Evolutionary conservation across 1,140 invertebrate species (phyloP), one percentile per base, ranked within the genome.

Genomic region (Megalopta genalis): DNA sequence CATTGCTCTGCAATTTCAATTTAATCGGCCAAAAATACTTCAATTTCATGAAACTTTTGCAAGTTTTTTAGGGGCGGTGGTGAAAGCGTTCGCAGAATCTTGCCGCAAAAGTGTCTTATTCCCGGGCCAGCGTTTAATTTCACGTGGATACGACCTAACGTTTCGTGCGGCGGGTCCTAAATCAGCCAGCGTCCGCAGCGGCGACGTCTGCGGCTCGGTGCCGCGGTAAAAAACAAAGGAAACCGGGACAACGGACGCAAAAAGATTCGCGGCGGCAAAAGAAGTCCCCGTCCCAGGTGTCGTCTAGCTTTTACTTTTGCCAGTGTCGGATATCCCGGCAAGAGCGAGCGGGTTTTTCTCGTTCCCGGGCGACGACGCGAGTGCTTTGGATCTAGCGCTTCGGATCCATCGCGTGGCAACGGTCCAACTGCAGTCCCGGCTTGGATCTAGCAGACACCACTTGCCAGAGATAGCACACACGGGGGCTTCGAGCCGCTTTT

Each of bases 381-480:
- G 69, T 59, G 77, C 81, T 87, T 89, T 83, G 86, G 79, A 32
- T 32, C 32, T 32, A 32, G 32, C 32, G 32, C 32, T 32, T 32
- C 4, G 32, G 32, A 32, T 32, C 32, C 80, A 82, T 80, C 75
- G 65, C 65, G 57, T 89, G 88, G 87, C 87, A 87, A 27, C 54
- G 76, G 80, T 89, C 87, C 88, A 89, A 89, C 59, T 65, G 37
- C 71, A 79, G 77, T 8, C 60, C 67, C 65, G 77, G 27, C 25
- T 68, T 68, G 60, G 73, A 77, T 39, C 69, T 59, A 60, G 57
- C 62, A 72, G 80, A 81, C 75, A 42, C 73, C 77, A 77, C 64
- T 82, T 63, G 76, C 74, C 73, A 82, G 82, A 86, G 78, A 71
- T 67, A 82, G 67, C 42, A 37, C 71, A 37, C 71, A n/a, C 12